Conservation (phyloP, 30 jellyfish, hydroid and myxozoan genomes). For the Chironex yamaguchii region DNA sequence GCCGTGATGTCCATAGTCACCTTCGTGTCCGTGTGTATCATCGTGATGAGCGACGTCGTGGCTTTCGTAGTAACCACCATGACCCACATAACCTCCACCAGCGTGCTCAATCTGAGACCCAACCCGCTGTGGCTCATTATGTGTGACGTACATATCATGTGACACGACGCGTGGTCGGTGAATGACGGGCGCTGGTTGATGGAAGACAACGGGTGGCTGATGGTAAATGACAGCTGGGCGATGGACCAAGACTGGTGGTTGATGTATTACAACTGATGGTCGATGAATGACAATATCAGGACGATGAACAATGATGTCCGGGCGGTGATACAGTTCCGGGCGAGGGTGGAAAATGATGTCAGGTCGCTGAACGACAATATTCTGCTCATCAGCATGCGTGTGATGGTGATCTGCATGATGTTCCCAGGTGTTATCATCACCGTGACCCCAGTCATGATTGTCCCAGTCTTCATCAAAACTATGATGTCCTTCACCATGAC, state of each 20-base stretch:
- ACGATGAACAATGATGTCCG: slow-evolving; percentile 94
- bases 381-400: slow-evolving; percentile 88
- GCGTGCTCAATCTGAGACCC: slow-evolving; percentile 96
- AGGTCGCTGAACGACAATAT: slow-evolving; percentile 93
- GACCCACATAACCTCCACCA: slow-evolving; percentile 84
- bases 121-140: slow-evolving; percentile 90
- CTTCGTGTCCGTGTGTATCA: slow-evolving; percentile 75
- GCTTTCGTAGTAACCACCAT: slow-evolving; percentile 94
- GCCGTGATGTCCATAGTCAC: slow-evolving; percentile 8
- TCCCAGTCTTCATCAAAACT: slow-evolving; percentile 83
- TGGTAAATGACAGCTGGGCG: slow-evolving; percentile 97
- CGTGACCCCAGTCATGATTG: slow-evolving; percentile 93
- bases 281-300: slow-evolving; percentile 98
- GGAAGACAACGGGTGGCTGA: slow-evolving; percentile 99
- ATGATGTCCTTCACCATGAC: slow-evolving; percentile 74
- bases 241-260: slow-evolving; percentile 97
- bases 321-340: slow-evolving; percentile 97
- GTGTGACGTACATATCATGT: slow-evolving; percentile 94
- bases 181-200: slow-evolving; percentile 98
- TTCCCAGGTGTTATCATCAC: slow-evolving; percentile 85
- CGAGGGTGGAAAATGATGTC: slow-evolving; percentile 98
- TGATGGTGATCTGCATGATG: slow-evolving; percentile 86
- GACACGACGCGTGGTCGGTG: slow-evolving; percentile 97
- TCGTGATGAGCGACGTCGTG: slow-evolving; percentile 89
- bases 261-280: slow-evolving; percentile 98